These are phyloP conservation scores for Potamarius usumacintae DNA, from an alignment of 2,113 vertebrate genomes.

Conservation along the genomic window DNA sequence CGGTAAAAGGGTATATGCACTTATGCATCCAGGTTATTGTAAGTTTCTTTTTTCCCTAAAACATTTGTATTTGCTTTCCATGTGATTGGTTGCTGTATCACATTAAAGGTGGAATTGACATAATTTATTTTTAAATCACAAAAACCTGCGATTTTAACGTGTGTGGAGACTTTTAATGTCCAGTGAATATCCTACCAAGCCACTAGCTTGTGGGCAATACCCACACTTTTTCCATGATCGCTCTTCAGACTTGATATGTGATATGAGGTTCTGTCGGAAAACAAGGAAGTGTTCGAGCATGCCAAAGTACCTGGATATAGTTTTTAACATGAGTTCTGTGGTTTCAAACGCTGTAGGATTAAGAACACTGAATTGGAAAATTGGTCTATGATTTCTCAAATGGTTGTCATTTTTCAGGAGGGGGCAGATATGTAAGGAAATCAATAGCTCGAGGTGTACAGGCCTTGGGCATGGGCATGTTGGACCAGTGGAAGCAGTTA, in stretches of 20 bases:
- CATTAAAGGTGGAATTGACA: background rate
- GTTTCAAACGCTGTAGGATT: background rate
- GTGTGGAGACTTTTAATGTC: too few relatives aligned
- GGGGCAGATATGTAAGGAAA: background rate
- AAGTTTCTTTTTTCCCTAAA: background rate
- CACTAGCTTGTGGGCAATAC: background rate
- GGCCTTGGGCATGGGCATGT: background rate
- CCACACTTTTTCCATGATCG: background rate
- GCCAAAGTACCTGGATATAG: background rate
- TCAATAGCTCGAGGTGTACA: background rate
- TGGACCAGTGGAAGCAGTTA: background rate
- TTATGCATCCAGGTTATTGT: background rate
- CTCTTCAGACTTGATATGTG: too few relatives aligned
- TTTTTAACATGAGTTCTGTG: background rate
- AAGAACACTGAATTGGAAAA: background rate
- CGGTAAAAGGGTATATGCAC: background rate
- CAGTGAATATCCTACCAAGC: too few relatives aligned
- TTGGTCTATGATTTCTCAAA: background rate
- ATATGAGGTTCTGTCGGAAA: background rate
- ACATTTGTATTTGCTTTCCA: background rate
- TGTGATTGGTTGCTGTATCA: too few relatives aligned
- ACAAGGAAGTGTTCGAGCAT: background rate
- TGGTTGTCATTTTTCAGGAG: background rate
- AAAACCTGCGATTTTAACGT: too few relatives aligned
- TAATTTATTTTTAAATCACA: background rate